Base-by-base conservation (phyloP, 2,797 vertebrate genomes). In the Myiotriccus ornatus region DNA sequence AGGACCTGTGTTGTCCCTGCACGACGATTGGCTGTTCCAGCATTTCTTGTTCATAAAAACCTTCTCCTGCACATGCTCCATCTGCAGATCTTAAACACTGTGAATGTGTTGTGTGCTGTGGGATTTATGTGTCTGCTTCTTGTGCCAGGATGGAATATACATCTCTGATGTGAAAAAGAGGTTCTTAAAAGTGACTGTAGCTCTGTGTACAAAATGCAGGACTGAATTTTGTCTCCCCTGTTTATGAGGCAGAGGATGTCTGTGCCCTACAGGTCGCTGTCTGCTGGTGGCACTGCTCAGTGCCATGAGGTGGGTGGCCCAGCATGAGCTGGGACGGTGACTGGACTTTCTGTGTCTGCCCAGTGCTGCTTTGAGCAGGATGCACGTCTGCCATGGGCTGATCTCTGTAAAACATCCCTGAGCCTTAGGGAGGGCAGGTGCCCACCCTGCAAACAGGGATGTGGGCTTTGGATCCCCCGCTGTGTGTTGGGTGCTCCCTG, bases 51-150 rank as follows among this genome's bases (percentile, higher is more conserved):
- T 95, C 92, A 37, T 77, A 81, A 92, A 92, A 91, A 74, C 80
- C 87, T 88, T 73, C 56, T 84, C 69, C 65, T 86, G 77, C 93
- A 86, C 94, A 74, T 92, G 91, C 84, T 94, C 93, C 84, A 95
- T 83, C 94, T 96, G 92, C 69, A 84, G 18, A 82, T 89, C 89
- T 87, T 68, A 81, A 91, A 94, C 69, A 47, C 77, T 82, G 89
- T 67, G 84, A 85, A 88, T 67, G 77, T 79, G 79, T 93, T 81
- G 79, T 90, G 81, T 85, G 80, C 84, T 79, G 79, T 85, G 71
- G 87, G 87, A 85, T 96, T 93, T 90, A 47, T 85, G 74, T 76
- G 77, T 94, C 89, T 95, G 92, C 82, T 88, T 46, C 67, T 80
- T 53, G 77, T 67, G 85, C 89, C 84, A 92, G 90, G 35, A 57